Conservation (phyloP, 1,140 invertebrate genomes). For the Babylonia areolata region DNA sequence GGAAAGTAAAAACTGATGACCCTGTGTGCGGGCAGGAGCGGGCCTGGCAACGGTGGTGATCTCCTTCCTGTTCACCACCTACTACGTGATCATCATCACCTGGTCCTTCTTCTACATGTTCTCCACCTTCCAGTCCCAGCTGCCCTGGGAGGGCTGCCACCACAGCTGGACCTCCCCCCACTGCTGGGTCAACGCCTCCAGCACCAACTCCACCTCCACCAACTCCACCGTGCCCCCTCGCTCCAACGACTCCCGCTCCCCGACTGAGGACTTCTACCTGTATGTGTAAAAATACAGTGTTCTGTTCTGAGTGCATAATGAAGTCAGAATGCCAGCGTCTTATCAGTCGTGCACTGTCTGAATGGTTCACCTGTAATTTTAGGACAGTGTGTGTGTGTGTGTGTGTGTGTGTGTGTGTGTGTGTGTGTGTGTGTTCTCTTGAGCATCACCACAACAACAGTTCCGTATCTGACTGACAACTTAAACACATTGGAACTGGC, state of each 20-base stretch:
- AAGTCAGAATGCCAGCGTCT: too few relatives aligned
- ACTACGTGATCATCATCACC: slow-evolving; percentile 99
- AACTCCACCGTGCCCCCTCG: slow-evolving; percentile 44
- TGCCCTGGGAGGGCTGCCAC: slow-evolving; percentile 97
- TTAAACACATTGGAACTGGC: too few relatives aligned
- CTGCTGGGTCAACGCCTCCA: slow-evolving; percentile 59
- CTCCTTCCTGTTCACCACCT: slow-evolving; percentile 80
- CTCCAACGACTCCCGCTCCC: slow-evolving; percentile 61
- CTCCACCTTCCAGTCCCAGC: slow-evolving; percentile 89
- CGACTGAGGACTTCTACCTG: slow-evolving; percentile 68
- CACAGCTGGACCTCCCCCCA: slow-evolving; percentile 81
- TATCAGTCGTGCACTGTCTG: too few relatives aligned
- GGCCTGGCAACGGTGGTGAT: slow-evolving; percentile 74
- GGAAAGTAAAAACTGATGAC: not conserved
- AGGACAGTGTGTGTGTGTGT: too few relatives aligned
- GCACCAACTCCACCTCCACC: slow-evolving; percentile 48
- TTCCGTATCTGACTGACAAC: too few relatives aligned
- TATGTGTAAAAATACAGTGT: too few relatives aligned
- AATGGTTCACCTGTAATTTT: too few relatives aligned
- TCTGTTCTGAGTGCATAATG: too few relatives aligned
- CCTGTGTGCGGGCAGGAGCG: slow-evolving; percentile 62
- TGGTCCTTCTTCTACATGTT: slow-evolving; percentile 98
- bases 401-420: too few relatives aligned
- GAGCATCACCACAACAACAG: too few relatives aligned
- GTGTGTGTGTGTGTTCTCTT: too few relatives aligned